Evolutionary conservation across 2,888 invertebrate species (phyloP).

Genomic region (Aethes cnicana): DNA sequence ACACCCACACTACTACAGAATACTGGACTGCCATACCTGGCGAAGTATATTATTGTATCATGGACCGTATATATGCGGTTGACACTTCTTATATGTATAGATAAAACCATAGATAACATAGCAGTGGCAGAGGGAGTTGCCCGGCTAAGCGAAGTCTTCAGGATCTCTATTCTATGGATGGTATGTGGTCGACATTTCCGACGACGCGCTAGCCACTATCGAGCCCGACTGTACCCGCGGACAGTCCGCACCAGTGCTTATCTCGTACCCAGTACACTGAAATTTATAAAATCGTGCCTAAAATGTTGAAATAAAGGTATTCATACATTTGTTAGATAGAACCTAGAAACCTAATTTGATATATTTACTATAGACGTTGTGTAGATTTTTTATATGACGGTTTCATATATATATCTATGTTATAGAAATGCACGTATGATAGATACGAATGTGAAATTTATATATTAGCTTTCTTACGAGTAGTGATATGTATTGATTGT

Average conservation of each 20-base stretch:
- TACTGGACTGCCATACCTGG: no score
- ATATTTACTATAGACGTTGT: constrained; percentile 52
- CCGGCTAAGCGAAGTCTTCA: no score
- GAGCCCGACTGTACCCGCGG: background rate
- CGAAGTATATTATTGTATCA: no score
- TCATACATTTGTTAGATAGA: constrained; percentile 63
- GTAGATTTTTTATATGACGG: constrained; percentile 73
- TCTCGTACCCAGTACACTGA: constrained; percentile 55
- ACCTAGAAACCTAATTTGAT: constrained; percentile 37
- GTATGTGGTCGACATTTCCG: no score
- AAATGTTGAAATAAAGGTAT: constrained; percentile 59
- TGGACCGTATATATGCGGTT: no score
- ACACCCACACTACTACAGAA: no score
- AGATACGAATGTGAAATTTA: constrained; percentile 54
- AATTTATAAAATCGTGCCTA: constrained; percentile 72
- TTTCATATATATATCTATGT: constrained; percentile 63
- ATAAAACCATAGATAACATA: no score
- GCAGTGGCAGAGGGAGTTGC: no score
- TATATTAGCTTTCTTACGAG: constrained; percentile 60
- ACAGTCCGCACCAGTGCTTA: constrained; percentile 44
- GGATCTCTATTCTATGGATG: no score
- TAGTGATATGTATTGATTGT: constrained; percentile 48
- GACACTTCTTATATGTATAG: no score
- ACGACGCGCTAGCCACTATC: no score
- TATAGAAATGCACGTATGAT: constrained; percentile 52